Base-by-base conservation (phyloP, 1,140 invertebrate species). In the Megalonaias nervosa region DNA sequence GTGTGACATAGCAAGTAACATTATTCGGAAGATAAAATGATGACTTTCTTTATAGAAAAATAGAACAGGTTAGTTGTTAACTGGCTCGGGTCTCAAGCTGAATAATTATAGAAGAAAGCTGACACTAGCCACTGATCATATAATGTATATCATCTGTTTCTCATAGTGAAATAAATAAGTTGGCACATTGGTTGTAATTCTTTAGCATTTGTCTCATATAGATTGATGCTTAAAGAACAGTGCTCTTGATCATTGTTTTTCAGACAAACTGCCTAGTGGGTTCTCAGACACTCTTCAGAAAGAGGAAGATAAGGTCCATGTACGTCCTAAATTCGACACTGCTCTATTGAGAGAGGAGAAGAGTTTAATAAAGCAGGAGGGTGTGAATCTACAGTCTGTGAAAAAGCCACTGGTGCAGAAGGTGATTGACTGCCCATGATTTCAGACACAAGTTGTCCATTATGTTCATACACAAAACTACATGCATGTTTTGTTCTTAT, bases 221-320 rank as follows among this genome's bases (percentile, higher is more conserved):
- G 38, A 48, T 48, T 48, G 38, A 48, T 48, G 38, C 6, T 48
- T 48, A 48, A 48, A 48, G 38, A 48, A 48, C 38, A 48, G 4
- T 5, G 0, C 38, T 48, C 9, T 48, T 48, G 38, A 48, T 48
- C 9, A 48, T 19, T 62, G 21, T 15, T 48, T 74, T 80, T 0
- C 69, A 86, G 89, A 89, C 59, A 81, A 88, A 67, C 78, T 89
- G 23, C 88, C 88, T 56, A 75, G 80, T 65, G 87, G 86, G 57
- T 89, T 89, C 73, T 88, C 87, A 19, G 82, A 87, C 70, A 82
- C 86, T 31, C 74, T 89, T 19, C 79, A 82, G 57, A 80, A 75
- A 26, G 88, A 87, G 59, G 86, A 88, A 80, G 72, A 82, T 38
- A 48, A 48, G 11, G 79, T 79, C 13, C 81, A 77, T 61, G 83